Conservation (phyloP, 2,888 invertebrate species). For the Aphodius granarius region DNA sequence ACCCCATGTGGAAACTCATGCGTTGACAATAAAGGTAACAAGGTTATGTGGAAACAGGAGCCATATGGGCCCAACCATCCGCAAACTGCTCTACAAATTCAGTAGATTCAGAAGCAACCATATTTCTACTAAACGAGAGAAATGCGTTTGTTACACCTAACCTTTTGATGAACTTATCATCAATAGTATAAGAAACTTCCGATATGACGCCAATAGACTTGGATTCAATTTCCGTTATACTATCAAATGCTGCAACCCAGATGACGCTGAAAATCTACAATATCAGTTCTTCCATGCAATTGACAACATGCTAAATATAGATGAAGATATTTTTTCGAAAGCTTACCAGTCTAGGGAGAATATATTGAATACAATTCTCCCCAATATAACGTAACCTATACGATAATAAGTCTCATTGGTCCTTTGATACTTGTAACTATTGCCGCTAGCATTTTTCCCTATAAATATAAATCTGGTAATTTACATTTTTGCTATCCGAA, state of each 20-base stretch:
- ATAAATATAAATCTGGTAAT: slow-evolving; percentile 14
- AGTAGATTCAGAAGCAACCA: background rate
- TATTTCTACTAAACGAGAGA: background rate
- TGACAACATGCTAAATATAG: slow-evolving; percentile 15
- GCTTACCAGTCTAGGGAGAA: slow-evolving; percentile 21
- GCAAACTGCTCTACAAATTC: slow-evolving; percentile 1
- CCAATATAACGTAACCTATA: background rate
- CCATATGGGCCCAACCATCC: background rate
- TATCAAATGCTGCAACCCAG: slow-evolving; percentile 5
- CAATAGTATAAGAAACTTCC: background rate
- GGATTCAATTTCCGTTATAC: slow-evolving; percentile 6
- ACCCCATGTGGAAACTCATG: slow-evolving; percentile 9
- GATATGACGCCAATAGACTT: slow-evolving; percentile 16
- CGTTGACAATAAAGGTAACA: slow-evolving; percentile 9
- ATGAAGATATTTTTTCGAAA: slow-evolving; percentile 9
- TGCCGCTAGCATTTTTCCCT: slow-evolving; percentile 14
- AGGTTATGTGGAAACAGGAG: background rate
- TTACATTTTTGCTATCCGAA: slow-evolving; percentile 22
- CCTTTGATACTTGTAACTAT: slow-evolving; percentile 17
- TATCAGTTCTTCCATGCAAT: slow-evolving; percentile 6
- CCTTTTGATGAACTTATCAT: background rate
- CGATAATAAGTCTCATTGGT: slow-evolving; percentile 12
- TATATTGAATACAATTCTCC: slow-evolving; percentile 18
- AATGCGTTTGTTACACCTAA: background rate
- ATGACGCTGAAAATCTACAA: background rate